Conservation (phyloP, 2,888 invertebrate species). For the Frankliniella intonsa region DNA sequence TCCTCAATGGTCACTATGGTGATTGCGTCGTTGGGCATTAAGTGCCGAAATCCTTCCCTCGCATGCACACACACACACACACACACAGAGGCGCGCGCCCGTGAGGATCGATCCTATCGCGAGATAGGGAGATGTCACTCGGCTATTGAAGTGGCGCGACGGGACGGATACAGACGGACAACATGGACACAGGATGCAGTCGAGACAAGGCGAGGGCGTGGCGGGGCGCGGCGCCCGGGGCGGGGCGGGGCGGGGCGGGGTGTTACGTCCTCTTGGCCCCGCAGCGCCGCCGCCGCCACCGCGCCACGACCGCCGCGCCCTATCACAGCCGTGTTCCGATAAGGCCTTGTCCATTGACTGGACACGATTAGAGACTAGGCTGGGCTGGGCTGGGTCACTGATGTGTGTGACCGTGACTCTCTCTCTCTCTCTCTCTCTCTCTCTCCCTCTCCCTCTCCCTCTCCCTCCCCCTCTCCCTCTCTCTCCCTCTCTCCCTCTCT, state of each 20-base stretch:
- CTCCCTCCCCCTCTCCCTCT: too few relatives aligned
- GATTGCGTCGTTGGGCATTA: too few relatives aligned
- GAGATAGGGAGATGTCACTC: conserved; percentile 14
- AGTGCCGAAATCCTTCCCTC: too few relatives aligned
- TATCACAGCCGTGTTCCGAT: neutral
- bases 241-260: neutral
- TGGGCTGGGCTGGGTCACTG: too few relatives aligned
- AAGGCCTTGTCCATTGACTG: neutral
- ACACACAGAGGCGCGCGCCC: too few relatives aligned
- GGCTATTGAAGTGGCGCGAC: neutral
- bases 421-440: too few relatives aligned
- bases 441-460: too few relatives aligned
- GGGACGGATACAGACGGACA: neutral
- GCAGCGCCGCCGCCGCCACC: neutral
- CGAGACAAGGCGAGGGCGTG: neutral
- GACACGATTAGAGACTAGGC: neutral
- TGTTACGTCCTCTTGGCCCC: neutral
- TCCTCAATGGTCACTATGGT: too few relatives aligned
- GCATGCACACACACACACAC: too few relatives aligned
- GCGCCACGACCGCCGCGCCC: neutral
- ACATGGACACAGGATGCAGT: conserved; percentile 16
- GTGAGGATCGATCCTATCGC: neutral
- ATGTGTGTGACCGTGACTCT: too few relatives aligned
- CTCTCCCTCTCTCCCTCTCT: too few relatives aligned
- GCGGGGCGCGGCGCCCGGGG: neutral